Percentiles rank a stretch among this genome's conserved stretches.
Conservation (phyloP, 2,888 invertebrate genomes). For the Ashinkailepas kermadecensis region DNA sequence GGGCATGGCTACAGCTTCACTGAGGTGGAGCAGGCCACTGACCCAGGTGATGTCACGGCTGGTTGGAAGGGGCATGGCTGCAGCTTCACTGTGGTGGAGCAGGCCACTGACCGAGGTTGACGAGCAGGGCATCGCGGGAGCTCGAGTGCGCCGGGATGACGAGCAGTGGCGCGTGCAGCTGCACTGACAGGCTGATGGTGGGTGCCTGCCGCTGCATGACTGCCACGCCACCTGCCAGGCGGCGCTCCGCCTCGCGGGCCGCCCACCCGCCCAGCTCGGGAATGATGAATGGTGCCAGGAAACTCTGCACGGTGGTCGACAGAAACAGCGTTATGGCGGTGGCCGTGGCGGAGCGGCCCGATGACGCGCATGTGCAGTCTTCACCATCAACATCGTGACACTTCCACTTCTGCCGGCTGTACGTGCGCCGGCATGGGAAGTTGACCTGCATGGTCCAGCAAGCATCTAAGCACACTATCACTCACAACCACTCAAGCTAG, state of each 20-base stretch:
- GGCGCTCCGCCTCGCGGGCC: background rate
- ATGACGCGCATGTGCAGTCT: conserved; percentile 44
- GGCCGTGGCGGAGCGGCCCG: conserved; percentile 50
- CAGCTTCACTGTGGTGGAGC: background rate
- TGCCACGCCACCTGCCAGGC: conserved; percentile 6
- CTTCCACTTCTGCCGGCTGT: no score
- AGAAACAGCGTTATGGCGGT: conserved; percentile 38
- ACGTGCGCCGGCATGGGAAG: no score
- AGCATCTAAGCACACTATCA: no score
- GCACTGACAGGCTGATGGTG: background rate
- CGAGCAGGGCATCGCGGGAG: background rate
- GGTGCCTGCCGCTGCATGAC: background rate
- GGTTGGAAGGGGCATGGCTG: no score
- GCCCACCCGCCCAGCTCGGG: conserved; percentile 17
- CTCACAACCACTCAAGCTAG: no score
- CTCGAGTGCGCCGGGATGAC: background rate
- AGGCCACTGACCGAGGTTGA: background rate
- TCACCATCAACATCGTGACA: no score
- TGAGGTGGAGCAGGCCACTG: background rate
- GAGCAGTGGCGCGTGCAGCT: conserved; percentile 11
- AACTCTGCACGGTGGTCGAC: background rate
- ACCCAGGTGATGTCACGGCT: no score
- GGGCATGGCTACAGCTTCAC: no score
- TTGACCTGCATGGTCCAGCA: no score
- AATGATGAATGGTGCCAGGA: background rate